Evolutionary conservation across 2,113 vertebrate species (phyloP).

Genomic region (Limanda limanda): DNA sequence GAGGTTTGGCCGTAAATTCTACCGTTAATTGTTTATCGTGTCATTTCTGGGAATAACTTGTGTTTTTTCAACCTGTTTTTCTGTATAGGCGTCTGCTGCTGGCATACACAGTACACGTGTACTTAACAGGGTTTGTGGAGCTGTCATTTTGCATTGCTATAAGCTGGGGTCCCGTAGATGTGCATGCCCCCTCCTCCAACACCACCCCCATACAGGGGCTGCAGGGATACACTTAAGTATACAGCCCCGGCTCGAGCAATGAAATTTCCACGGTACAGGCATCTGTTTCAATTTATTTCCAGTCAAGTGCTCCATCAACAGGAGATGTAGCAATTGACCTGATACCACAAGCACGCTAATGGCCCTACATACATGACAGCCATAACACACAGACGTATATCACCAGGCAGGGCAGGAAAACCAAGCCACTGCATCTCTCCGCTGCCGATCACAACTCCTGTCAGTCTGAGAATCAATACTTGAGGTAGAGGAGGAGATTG

Average conservation of each 20-base stretch:
- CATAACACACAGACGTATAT: conserved; percentile 32
- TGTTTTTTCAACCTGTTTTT: neutral
- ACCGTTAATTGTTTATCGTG: neutral
- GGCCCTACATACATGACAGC: conserved; percentile 51
- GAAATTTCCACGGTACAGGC: conserved; percentile 39
- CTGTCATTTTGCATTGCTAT: neutral
- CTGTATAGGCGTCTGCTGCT: neutral
- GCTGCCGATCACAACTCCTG: conserved; percentile 33
- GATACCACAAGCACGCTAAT: conserved; percentile 43
- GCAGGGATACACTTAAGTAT: conserved; percentile 17
- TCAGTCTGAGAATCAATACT: conserved; percentile 60
- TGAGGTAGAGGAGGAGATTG: conserved; percentile 18
- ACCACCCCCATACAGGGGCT: neutral
- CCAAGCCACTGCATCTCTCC: conserved; percentile 16
- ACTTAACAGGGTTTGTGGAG: neutral
- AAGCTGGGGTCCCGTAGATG: neutral
- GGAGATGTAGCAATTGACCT: conserved; percentile 50
- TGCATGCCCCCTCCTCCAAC: neutral
- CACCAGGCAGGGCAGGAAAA: conserved; percentile 19
- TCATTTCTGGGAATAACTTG: neutral
- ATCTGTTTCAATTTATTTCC: conserved; percentile 48
- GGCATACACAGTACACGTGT: neutral
- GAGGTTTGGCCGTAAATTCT: neutral
- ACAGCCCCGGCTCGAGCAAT: conserved; percentile 26
- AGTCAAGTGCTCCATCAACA: conserved; percentile 59